A percentile compares a stretch with the other conserved stretches of the same genome.
These are phyloP conservation scores for roundworm (Caenorhabditis elegans) DNA, from an alignment of 1,140 invertebrate species.

Conservation along the genomic window DNA sequence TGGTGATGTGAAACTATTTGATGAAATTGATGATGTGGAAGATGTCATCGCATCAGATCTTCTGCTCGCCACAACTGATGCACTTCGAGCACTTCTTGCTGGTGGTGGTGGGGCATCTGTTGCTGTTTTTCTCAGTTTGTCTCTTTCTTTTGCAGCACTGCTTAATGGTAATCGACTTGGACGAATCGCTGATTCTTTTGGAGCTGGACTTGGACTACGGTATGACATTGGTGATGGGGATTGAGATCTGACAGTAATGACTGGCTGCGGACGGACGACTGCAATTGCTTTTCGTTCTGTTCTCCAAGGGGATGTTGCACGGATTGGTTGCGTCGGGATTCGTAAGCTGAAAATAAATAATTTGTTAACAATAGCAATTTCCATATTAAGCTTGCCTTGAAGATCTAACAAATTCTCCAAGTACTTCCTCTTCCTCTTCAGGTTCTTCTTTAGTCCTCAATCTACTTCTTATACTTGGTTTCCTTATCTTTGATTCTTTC, in stretches of 20 bases:
- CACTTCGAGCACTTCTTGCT: neutral
- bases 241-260: conserved; percentile 13
- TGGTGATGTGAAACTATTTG: conserved; percentile 12
- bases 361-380: neutral
- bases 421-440: conserved; percentile 54
- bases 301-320: conserved; percentile 34
- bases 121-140: neutral
- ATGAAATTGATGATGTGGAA: conserved; percentile 15
- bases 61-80: neutral
- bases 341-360: neutral
- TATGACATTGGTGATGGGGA: conserved; percentile 7
- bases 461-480: neutral
- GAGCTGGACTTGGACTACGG: neutral
- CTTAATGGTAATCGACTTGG: conserved; percentile 49
- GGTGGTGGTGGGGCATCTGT: conserved; percentile 20
- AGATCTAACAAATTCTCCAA: conserved; percentile 30
- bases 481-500: neutral
- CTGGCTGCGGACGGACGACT: conserved; percentile 31
- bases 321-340: neutral
- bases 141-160: neutral
- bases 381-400: neutral
- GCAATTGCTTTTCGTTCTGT: conserved; percentile 16
- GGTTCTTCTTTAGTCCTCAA: conserved; percentile 30
- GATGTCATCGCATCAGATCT: conserved; percentile 25
- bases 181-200: neutral